Percentiles rank a stretch among this genome's conserved stretches.
Evolutionary conservation across 2,888 invertebrate genomes (phyloP).

Genomic region (Tetheella fluctuosa): DNA sequence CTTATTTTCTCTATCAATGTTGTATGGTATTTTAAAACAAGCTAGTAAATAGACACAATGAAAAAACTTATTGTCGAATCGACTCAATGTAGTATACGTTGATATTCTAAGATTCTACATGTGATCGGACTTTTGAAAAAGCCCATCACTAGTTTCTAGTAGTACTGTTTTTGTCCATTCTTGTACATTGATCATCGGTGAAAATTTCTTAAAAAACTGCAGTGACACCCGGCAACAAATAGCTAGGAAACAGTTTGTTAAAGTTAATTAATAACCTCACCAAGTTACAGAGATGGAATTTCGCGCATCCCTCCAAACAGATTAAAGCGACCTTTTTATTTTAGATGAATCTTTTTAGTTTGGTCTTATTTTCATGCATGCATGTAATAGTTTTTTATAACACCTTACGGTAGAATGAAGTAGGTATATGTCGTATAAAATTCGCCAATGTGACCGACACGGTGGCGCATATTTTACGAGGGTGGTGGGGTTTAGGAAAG

Average conservation of each 20-base stretch:
- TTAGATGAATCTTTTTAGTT: not conserved
- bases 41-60: not conserved
- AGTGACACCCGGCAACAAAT: conserved; percentile 32
- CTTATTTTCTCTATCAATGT: not conserved
- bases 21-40: not conserved
- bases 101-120: not conserved
- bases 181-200: conserved; percentile 49
- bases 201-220: conserved; percentile 58
- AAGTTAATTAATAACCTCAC: conserved; percentile 12
- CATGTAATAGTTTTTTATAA: not conserved
- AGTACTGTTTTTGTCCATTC: conserved; percentile 63
- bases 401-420: not conserved
- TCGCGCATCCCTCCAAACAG: not conserved
- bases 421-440: conserved; percentile 32
- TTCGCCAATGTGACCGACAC: conserved; percentile 24
- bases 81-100: not conserved
- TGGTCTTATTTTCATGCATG: too few species aligned
- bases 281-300: not conserved
- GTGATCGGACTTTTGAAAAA: not conserved
- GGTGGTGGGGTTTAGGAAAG: conserved; percentile 20
- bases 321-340: not conserved
- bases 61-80: not conserved
- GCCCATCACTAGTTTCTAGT: conserved; percentile 51
- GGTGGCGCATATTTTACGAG: conserved; percentile 29
- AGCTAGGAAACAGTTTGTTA: conserved; percentile 18